Percentiles rank a stretch among this genome's conserved stretches.
Evolutionary conservation across 1,140 invertebrate species (phyloP).

Genomic region (Drosophila kohkoa): DNA sequence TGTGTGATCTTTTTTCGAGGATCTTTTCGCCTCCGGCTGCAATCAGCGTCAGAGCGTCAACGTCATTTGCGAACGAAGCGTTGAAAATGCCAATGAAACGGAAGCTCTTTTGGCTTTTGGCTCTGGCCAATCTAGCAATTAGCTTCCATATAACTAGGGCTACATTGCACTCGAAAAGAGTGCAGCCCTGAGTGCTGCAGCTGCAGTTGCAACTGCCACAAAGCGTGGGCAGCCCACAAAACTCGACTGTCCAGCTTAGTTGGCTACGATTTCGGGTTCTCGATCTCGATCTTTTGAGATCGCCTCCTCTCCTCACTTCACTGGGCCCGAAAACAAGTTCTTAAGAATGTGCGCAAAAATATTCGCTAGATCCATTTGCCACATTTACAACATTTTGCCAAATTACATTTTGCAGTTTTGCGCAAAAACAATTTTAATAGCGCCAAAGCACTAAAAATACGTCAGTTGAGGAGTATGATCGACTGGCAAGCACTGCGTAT

Average conservation of each 20-base stretch:
- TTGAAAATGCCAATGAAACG: conserved; percentile 81
- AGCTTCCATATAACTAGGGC: conserved; percentile 34
- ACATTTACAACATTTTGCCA: conserved; percentile 61
- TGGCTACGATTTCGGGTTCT: conserved; percentile 7
- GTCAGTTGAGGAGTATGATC: background rate
- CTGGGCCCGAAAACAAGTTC: conserved; percentile 48
- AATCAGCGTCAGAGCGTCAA: conserved; percentile 43
- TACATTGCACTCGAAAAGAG: background rate
- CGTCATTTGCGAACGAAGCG: conserved; percentile 70
- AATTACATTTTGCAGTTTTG: conserved; percentile 30
- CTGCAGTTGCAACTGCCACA: conserved; percentile 2
- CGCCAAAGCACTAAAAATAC: conserved; percentile 17
- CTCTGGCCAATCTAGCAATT: conserved; percentile 42
- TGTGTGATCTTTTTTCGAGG: background rate
- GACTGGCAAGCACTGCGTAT: background rate
- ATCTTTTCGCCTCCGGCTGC: conserved; percentile 14
- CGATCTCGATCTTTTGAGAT: background rate
- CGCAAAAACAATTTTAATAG: conserved; percentile 44
- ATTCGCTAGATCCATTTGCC: conserved; percentile 43
- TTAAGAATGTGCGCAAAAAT: conserved; percentile 45
- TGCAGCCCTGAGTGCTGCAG: conserved; percentile 16
- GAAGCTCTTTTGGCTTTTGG: conserved; percentile 42
- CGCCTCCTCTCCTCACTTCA: no score
- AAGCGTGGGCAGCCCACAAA: conserved; percentile 43
- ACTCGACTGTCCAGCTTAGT: conserved; percentile 40